Conservation (phyloP, 1,140 invertebrate species). For the Mactra quadrangularis region DNA sequence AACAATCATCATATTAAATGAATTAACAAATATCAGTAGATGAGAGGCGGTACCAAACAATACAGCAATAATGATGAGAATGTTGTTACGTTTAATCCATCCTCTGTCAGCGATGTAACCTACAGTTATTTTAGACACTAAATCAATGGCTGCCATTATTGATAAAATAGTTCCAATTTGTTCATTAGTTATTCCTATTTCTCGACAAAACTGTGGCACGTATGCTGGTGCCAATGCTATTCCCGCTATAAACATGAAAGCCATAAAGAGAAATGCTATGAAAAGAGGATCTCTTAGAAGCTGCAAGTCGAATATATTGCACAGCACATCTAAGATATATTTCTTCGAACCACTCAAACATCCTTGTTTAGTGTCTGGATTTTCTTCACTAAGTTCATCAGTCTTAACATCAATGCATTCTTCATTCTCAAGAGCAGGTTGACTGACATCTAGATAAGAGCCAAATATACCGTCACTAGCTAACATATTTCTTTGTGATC, state of each 20-base stretch:
- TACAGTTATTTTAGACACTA: constrained; percentile 26
- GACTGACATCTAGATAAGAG: constrained; percentile 15
- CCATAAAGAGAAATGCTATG: constrained; percentile 38
- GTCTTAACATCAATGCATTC: not conserved
- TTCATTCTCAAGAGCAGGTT: too few relatives aligned
- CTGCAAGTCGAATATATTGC: constrained; percentile 31
- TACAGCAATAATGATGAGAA: not conserved
- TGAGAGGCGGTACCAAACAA: constrained; percentile 22
- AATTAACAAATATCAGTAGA: constrained; percentile 23
- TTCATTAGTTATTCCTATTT: constrained; percentile 36
- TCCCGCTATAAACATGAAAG: constrained; percentile 33
- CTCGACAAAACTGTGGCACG: constrained; percentile 19
- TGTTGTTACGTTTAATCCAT: constrained; percentile 11
- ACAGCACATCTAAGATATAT: constrained; percentile 15
- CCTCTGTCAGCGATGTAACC: constrained; percentile 29
- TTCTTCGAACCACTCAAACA: not conserved
- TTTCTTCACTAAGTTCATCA: not conserved
- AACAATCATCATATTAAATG: constrained; percentile 3
- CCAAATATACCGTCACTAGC: constrained; percentile 29
- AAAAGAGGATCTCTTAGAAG: constrained; percentile 40
- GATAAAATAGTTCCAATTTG: constrained; percentile 31
- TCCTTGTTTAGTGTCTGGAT: too few relatives aligned
- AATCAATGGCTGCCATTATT: constrained; percentile 6
- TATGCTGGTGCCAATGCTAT: not conserved
- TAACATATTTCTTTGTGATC: constrained; percentile 20